phyloP scores from a whole-genome alignment of 2,797 vertebrate genomes.

The Champsocephalus esox region DNA sequence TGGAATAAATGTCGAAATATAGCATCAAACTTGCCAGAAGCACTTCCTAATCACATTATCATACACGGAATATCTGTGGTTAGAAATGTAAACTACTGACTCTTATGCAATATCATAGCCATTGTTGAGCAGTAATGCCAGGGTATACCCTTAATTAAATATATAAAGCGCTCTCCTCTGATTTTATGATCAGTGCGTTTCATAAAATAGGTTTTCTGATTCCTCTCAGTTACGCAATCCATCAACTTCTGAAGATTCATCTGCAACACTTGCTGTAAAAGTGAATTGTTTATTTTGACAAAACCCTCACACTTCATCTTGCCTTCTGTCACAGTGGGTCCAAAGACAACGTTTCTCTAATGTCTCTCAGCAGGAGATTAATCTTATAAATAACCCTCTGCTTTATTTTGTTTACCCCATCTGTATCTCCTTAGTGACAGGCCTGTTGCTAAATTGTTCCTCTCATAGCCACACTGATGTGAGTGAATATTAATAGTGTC shows the following conservation, averaged over 20 bases:
- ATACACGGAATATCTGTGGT: constrained; percentile 13
- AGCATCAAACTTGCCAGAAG: constrained; percentile 34
- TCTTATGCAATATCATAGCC: constrained; percentile 11
- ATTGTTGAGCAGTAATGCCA: background rate
- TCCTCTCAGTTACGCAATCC: constrained; percentile 4
- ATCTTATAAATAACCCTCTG: constrained; percentile 56
- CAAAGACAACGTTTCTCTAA: constrained; percentile 59
- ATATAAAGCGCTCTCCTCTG: background rate
- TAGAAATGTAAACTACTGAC: constrained; percentile 17
- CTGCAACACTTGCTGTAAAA: constrained; percentile 24
- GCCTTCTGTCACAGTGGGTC: constrained; percentile 43
- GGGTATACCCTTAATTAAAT: constrained; percentile 10
- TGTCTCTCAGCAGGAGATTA: constrained; percentile 53
- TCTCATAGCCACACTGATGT: constrained; percentile 33
- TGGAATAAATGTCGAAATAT: constrained; percentile 49
- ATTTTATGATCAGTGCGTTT: constrained; percentile 20
- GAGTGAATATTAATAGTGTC: constrained; percentile 42
- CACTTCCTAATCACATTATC: constrained; percentile 27
- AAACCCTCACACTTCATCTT: constrained; percentile 34
- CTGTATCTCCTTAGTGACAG: constrained; percentile 42
- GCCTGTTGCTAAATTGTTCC: constrained; percentile 15
- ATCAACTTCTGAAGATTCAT: constrained; percentile 13
- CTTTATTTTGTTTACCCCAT: constrained; percentile 50
- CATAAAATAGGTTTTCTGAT: constrained; percentile 6
- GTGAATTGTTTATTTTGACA: constrained; percentile 28